Evolutionary conservation across 2,888 invertebrate species (phyloP), one percentile per base, ranked within the genome.

Genomic region (Nomada flava): DNA sequence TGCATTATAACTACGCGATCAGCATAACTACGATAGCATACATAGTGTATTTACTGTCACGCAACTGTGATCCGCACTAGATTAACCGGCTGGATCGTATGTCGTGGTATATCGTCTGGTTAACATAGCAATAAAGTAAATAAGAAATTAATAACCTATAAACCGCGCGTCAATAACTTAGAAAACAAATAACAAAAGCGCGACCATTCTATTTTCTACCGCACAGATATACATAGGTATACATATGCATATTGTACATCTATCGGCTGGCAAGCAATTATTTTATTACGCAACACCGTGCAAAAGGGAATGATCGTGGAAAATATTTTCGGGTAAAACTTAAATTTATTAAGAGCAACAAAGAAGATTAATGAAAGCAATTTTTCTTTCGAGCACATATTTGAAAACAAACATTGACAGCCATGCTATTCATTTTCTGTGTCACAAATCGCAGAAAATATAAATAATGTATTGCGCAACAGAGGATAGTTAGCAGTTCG

Each of bases 21-120:
- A 57, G 36, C 23, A 47, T 50, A 42, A 36, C 11, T 23, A 29
- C 13, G 23, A 67, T 50, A 67, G 36, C 13, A 18, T 18, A 13
- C 29, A 50, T 13, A 52, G 44, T n/a, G 23, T 10, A n/a, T 42
- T 68, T 36, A 62, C 36, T 50, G 74, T 74, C 74, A 67, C 74
- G 70, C 53, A 29, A 76, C 29, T 44, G 20, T 53, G 75, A 69
- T 62, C 42, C 52, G 52, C 69, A 62, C 62, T 62, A 69, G 75
- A 69, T 76, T 69, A 55, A 55, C 29, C 20, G 52, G 26, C 26
- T 2, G 52, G 20, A 53, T 26, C 42, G 69, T 69, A 69, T n/a
- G 52, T 60, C 26, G 75, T 75, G 52, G 44, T 60, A 60, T 60
- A 9, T 29, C n/a, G 42, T 53, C 60, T 15, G 44, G 15, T 10